Base-by-base conservation (phyloP, 2,888 invertebrate genomes). In the Pollenia labialis region DNA sequence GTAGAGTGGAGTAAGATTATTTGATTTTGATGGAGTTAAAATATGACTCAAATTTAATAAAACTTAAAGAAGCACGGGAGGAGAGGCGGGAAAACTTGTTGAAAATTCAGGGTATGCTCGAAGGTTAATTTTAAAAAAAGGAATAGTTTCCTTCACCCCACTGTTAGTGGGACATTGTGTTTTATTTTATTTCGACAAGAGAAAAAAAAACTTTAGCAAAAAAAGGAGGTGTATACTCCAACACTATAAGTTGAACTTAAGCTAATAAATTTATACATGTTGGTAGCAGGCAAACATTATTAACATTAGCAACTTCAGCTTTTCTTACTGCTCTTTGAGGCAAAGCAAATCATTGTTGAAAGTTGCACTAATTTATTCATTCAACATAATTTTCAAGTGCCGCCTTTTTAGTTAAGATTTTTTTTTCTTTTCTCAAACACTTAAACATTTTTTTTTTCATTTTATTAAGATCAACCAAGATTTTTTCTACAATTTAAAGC, bases 361-460 rank as follows among this genome's bases (percentile, higher is more conserved):
- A 77, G 74, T 84, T 80, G 71, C 77, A 88, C 88, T 89, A 89
- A 89, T 89, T 89, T 89, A 89, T 89, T 89, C 89, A 89, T 89
- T 83, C 85, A 89, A 77, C 88, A 89, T 84, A 85, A 88, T 85
- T 88, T 88, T 85, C 81, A 85, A 87, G 87, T 81, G 75, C 86
- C 81, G 81, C 82, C 80, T 83, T 77, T 76, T 82, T 54, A 71
- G 64, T 81, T 75, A 81, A 81, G 56, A 52, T 66, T 76, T 81
- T 72, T 52, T 69, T 48, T 3, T 62, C 11, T 46, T 42, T 14
- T 42, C 56, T 46, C 11, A 83, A 54, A 42, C 50, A 60, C 66
- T 74, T n/a, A 23, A 58, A 60, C 58, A 44, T 66, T 32, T 32
- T 6, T 32, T 32, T 32, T 32, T 32, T 32, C 48, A 81, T 74